Conservation (phyloP, 2,888 invertebrate species). For the Cataglyphis altisquamis region DNA sequence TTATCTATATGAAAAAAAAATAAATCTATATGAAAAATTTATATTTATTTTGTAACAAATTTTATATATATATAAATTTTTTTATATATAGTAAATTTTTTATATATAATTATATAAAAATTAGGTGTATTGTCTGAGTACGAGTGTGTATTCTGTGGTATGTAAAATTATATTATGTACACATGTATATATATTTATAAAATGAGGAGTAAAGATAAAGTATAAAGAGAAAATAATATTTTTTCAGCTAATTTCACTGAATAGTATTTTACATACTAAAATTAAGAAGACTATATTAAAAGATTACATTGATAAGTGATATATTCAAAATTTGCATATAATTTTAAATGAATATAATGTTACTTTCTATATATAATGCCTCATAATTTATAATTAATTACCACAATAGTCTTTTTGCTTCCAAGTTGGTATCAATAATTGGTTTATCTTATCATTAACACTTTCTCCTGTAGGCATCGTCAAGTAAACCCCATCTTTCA, state of each 20-base stretch:
- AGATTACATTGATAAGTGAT: background rate
- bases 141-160: no score
- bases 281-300: background rate
- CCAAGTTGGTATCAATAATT: constrained; percentile 76
- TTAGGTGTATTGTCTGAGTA: background rate
- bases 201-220: background rate
- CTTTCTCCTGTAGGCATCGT: constrained; percentile 67
- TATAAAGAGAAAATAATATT: background rate
- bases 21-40: background rate
- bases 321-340: background rate
- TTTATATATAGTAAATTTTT: background rate
- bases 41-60: constrained; percentile 6
- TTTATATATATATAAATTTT: no score
- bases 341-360: background rate
- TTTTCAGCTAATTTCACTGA: background rate
- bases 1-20: constrained; percentile 60
- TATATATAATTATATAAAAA: constrained; percentile 1
- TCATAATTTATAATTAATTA: constrained; percentile 46
- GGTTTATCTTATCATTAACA: constrained; percentile 78
- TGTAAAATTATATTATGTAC: no score
- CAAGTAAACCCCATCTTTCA: constrained; percentile 75
- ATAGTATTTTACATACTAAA: background rate
- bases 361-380: background rate
- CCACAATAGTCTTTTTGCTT: constrained; percentile 68
- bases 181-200: background rate